Conservation (phyloP, 2,113 vertebrate species). For the Vulpes lagopus region DNA sequence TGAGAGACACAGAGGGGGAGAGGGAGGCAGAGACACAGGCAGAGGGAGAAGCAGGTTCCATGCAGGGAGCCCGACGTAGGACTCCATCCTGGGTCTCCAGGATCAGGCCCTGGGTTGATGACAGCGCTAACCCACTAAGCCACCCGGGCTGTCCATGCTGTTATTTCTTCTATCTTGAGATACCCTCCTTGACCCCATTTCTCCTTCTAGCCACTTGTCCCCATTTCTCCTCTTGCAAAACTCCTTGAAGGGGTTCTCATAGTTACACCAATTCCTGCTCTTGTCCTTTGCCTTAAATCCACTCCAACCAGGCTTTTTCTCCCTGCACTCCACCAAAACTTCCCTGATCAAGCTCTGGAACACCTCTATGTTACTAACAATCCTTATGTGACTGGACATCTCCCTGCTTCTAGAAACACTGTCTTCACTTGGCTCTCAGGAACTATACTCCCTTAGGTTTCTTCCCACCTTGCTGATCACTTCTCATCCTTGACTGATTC, state of each 20-base stretch:
- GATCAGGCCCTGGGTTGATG: too few species aligned
- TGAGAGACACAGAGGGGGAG: too few species aligned
- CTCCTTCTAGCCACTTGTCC: neutral
- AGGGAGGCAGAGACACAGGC: too few species aligned
- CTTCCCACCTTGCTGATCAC: neutral
- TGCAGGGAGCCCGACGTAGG: too few species aligned
- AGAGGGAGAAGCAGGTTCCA: too few species aligned
- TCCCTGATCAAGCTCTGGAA: neutral
- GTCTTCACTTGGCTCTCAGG: neutral
- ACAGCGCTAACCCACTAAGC: too few species aligned
- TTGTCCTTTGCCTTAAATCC: neutral
- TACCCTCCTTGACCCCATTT: neutral
- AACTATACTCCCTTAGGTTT: neutral
- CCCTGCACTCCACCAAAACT: neutral
- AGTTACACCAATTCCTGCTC: neutral
- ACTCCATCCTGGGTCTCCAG: too few species aligned
- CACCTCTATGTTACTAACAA: neutral
- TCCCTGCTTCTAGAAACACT: neutral
- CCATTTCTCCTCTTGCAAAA: constrained; percentile 25
- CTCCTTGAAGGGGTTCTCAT: neutral
- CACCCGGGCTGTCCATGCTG: neutral
- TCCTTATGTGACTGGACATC: neutral
- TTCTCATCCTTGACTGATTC: neutral
- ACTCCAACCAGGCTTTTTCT: neutral
- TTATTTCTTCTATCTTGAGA: neutral